Conservation (phyloP, 2,797 vertebrate genomes). For the Tadarida brasiliensis region DNA sequence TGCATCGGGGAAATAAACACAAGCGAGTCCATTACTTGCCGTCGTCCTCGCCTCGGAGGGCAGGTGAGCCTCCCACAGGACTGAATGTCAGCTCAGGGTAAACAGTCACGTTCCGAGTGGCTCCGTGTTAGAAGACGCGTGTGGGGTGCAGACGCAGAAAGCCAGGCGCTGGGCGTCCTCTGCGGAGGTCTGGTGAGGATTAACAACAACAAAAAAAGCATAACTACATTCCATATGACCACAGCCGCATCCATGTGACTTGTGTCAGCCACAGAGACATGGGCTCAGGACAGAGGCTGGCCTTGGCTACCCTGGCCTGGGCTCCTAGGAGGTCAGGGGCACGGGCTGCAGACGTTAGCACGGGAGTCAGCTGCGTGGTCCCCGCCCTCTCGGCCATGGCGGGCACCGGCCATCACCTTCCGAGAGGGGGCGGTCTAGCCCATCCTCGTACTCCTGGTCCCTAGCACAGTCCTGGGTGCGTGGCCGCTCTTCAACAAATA, state of each 20-base stretch:
- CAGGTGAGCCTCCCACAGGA: background rate
- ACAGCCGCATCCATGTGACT: background rate
- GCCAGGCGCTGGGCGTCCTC: too few species aligned
- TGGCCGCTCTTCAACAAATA: background rate
- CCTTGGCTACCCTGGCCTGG: fast-evolving
- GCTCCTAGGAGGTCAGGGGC: background rate
- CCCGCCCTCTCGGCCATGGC: fast-evolving
- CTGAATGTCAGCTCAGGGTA: background rate
- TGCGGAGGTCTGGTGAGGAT: too few species aligned
- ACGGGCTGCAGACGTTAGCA: fast-evolving
- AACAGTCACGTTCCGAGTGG: background rate
- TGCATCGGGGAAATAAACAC: background rate
- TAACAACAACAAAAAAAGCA: too few species aligned
- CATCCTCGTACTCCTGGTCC: fast-evolving
- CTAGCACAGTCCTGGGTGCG: fast-evolving
- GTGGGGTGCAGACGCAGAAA: background rate
- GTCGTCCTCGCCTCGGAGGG: background rate
- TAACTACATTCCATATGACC: too few species aligned
- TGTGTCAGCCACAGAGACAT: fast-evolving
- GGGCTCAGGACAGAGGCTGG: background rate
- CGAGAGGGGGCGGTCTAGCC: fast-evolving
- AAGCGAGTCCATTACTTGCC: background rate
- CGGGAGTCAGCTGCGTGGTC: fast-evolving
- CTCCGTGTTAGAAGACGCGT: background rate
- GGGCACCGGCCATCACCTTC: fast-evolving